Conservation (phyloP, 2,113 vertebrate species). For the Chaetodon auriga region DNA sequence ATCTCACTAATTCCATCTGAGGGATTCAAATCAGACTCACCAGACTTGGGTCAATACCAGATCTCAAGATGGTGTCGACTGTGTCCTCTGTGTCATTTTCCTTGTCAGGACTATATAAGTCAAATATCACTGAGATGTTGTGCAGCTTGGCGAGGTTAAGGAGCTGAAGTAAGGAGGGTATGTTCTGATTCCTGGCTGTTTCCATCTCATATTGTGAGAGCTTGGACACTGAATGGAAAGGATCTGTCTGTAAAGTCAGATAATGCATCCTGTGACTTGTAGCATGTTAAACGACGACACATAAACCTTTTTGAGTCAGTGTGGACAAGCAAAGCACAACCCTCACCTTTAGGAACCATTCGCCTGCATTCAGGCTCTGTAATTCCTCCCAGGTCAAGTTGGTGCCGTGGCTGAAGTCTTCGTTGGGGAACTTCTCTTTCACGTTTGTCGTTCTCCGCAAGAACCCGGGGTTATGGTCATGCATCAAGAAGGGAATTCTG, state of each 20-base stretch:
- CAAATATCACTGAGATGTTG: conserved; percentile 91
- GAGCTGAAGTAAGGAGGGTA: conserved; percentile 83
- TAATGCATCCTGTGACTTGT: neutral
- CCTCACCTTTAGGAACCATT: conserved; percentile 94
- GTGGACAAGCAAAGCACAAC: neutral
- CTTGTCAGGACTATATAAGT: conserved; percentile 84
- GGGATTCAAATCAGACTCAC: conserved; percentile 71
- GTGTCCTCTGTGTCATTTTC: conserved; percentile 80
- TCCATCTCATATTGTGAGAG: conserved; percentile 80
- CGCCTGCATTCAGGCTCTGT: conserved; percentile 88
- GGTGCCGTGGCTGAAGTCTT: conserved; percentile 60
- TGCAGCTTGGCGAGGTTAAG: conserved; percentile 80
- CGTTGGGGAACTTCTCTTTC: conserved; percentile 78
- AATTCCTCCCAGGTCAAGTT: conserved; percentile 88
- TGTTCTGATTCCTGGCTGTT: conserved; percentile 77
- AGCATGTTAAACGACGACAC: neutral
- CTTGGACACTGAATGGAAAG: conserved; percentile 83
- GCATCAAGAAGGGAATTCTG: conserved; percentile 92
- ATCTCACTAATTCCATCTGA: neutral
- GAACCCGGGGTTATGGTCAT: conserved; percentile 81
- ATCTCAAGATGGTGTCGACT: conserved; percentile 78
- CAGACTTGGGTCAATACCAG: conserved; percentile 78
- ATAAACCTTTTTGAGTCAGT: neutral
- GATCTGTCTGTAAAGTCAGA: conserved; percentile 83
- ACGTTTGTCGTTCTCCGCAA: conserved; percentile 91